Base-by-base conservation (phyloP, 2,888 invertebrate genomes). In the Hypena proboscidalis region DNA sequence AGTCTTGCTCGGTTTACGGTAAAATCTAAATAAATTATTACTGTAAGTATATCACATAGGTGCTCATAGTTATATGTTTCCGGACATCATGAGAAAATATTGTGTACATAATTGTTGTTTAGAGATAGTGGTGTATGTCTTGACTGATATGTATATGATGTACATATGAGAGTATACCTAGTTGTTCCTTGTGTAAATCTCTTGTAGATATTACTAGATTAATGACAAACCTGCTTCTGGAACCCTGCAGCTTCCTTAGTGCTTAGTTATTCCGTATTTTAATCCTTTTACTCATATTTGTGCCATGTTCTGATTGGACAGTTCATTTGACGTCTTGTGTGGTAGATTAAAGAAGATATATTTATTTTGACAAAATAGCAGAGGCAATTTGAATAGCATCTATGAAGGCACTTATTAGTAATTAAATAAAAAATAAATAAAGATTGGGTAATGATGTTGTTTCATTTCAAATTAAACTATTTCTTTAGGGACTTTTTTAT, bases 341-440 rank as follows among this genome's bases (percentile, higher is more conserved):
- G 25, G 9, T 44, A 33, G 31, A 9, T 14, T 39, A 22, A 22
- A 9, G 43, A 23, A 27, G 29, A 21, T 22, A 11, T 25, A 15
- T 31, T 37, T 34, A 26, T 8, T 5, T 52, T 27, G 40, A 23
- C 15, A 38, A 26, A 40, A 42, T 23, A 23, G 58, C 19, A 33
- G 34, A 39, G 32, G 23, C 26, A 54, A 27, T 15, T 41, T 43
- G n/a, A n/a, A n/a, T n/a, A n/a, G n/a, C n/a, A n/a, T n/a, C n/a
- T n/a, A n/a, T n/a, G n/a, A n/a, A n/a, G n/a, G n/a, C n/a, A n/a
- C n/a, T n/a, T 32, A 58, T 40, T 48, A 32, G 29, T 31, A 35
- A 41, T 25, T 40, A 10, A 62, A 50, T 62, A 63, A 64, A 55
- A 10, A 62, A 50, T 62, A 63, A 64, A 55, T 40, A 63, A 61